Evolutionary conservation across 2,888 invertebrate species (phyloP).

Genomic region (Ypsolopha sequella): DNA sequence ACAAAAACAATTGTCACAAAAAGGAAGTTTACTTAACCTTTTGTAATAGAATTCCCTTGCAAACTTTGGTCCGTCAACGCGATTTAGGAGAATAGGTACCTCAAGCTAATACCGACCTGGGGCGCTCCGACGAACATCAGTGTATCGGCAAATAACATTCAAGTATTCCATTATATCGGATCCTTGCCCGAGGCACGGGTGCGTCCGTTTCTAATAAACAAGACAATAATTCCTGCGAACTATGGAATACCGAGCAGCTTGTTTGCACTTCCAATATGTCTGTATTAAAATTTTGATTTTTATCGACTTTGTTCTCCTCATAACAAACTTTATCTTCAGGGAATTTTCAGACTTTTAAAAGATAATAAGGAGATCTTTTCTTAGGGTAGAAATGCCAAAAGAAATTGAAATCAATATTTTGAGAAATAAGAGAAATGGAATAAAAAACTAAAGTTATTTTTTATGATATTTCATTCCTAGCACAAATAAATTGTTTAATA

Average conservation of each 20-base stretch:
- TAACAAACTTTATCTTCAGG: not conserved
- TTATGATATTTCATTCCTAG: too few species aligned
- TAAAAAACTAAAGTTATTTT: too few species aligned
- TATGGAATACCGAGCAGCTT: not conserved
- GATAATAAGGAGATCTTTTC: too few species aligned
- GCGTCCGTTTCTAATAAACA: conserved; percentile 63
- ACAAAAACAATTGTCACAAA: conserved; percentile 4
- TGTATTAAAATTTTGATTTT: not conserved
- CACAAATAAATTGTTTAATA: too few species aligned
- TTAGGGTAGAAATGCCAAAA: too few species aligned
- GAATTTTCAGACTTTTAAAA: too few species aligned
- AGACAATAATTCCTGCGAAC: conserved; percentile 35
- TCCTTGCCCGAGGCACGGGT: conserved; percentile 50
- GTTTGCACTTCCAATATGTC: not conserved
- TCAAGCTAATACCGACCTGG: conserved; percentile 51
- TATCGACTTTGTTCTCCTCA: not conserved
- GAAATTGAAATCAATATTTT: too few species aligned
- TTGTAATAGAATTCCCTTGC: not conserved
- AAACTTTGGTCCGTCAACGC: conserved; percentile 27
- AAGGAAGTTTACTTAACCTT: conserved; percentile 1
- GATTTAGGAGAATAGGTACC: conserved; percentile 36
- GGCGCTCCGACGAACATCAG: conserved; percentile 54
- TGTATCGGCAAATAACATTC: conserved; percentile 65
- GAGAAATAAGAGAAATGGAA: too few species aligned
- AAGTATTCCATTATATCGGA: conserved; percentile 69